phyloP scores from a whole-genome alignment of 2,888 invertebrate species.

The Nemoura dubitans region DNA sequence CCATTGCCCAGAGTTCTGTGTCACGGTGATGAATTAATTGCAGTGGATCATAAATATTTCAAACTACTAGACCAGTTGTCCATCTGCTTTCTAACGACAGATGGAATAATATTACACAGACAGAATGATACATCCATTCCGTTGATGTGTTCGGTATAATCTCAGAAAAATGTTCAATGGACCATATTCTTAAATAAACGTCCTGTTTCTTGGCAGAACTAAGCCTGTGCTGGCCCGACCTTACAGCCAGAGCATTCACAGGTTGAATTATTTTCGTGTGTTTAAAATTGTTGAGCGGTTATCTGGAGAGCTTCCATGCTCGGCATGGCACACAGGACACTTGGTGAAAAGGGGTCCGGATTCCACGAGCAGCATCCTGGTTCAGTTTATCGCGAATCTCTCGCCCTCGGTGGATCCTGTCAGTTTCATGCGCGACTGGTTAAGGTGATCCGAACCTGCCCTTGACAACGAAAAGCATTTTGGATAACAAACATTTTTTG shows the following conservation, averaged over 20 bases:
- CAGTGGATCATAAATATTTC: background rate
- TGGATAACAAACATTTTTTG: slow-evolving; percentile 41
- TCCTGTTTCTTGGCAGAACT: background rate
- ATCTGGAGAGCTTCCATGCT: background rate
- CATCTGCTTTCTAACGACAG: background rate
- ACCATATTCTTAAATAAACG: background rate
- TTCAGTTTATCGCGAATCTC: slow-evolving; percentile 26
- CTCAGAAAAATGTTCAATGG: background rate
- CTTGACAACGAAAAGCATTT: slow-evolving; percentile 48
- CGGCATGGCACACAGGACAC: background rate
- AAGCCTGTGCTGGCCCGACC: background rate
- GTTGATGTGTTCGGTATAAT: background rate
- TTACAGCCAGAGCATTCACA: background rate
- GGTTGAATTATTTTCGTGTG: slow-evolving; percentile 3
- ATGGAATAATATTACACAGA: background rate
- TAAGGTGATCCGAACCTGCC: slow-evolving; percentile 49
- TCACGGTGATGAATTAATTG: background rate
- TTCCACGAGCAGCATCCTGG: background rate
- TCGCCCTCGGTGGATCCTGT: slow-evolving; percentile 42
- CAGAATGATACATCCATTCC: background rate
- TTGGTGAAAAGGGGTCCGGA: slow-evolving; percentile 20
- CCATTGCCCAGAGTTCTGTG: background rate
- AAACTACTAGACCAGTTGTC: background rate
- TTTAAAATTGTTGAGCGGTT: slow-evolving; percentile 25
- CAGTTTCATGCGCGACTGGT: slow-evolving; percentile 47